Evolutionary conservation across 2,888 invertebrate genomes (phyloP).

Genomic region (Cyaniris semiargus): DNA sequence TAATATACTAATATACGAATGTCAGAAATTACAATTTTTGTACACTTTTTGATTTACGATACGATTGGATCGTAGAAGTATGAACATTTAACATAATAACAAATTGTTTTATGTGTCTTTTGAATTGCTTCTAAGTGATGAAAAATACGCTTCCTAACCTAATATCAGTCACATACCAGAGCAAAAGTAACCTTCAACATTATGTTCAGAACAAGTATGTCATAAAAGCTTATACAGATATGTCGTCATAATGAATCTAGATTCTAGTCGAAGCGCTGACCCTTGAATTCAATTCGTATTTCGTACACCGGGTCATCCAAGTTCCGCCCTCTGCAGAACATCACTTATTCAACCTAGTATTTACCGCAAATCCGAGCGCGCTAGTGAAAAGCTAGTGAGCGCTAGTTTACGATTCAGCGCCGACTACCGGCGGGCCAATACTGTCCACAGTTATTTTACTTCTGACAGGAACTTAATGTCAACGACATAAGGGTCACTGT

Average conservation of each 20-base stretch:
- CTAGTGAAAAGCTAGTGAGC: conserved; percentile 21
- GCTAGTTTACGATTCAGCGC: conserved; percentile 9
- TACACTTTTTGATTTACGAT: too few species aligned
- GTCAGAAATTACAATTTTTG: too few species aligned
- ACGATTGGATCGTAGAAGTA: too few species aligned
- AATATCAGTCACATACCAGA: too few species aligned
- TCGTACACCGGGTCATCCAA: background rate
- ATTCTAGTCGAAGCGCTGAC: background rate
- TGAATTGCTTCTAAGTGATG: too few species aligned
- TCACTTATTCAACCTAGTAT: conserved; percentile 16
- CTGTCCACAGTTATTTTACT: background rate
- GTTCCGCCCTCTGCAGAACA: background rate
- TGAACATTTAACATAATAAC: too few species aligned
- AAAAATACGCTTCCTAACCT: too few species aligned
- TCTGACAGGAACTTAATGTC: background rate
- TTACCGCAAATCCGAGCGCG: conserved; percentile 2
- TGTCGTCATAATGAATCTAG: background rate
- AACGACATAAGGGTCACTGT: background rate
- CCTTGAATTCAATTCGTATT: background rate
- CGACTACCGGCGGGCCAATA: background rate
- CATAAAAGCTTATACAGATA: too few species aligned
- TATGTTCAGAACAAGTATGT: too few species aligned
- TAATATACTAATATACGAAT: too few species aligned
- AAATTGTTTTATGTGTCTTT: too few species aligned
- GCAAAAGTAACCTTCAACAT: too few species aligned